Conservation (phyloP, 2,113 vertebrate species). For the Callopanchax toddi region DNA sequence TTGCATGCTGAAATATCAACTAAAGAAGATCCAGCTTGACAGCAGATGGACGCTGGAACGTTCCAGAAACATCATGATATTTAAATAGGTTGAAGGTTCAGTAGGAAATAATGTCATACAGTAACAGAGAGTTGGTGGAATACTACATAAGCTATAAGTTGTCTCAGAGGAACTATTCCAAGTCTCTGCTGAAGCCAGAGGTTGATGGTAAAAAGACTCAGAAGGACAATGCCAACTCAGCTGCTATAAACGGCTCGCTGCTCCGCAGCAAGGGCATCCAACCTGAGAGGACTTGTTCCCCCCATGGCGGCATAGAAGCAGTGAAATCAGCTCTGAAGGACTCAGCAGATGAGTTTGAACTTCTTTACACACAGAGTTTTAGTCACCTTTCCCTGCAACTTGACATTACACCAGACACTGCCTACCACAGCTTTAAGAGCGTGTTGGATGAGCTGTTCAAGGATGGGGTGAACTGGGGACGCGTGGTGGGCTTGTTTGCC, state of each 20-base stretch:
- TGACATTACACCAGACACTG: conserved; percentile 88
- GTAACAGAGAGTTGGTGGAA: conserved; percentile 90
- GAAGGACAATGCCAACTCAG: conserved; percentile 21
- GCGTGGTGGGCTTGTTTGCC: conserved; percentile 93
- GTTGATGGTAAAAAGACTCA: conserved; percentile 65
- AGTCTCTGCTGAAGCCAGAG: conserved; percentile 79
- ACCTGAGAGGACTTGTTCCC: background rate
- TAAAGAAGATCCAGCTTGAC: conserved; percentile 1
- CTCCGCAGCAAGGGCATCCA: background rate
- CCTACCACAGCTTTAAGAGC: conserved; percentile 92
- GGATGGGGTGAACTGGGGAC: conserved; percentile 97
- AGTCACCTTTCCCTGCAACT: conserved; percentile 91
- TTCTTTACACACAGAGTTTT: conserved; percentile 88
- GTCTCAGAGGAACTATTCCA: conserved; percentile 86
- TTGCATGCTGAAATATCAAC: background rate
- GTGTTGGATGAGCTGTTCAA: conserved; percentile 97
- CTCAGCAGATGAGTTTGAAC: conserved; percentile 92
- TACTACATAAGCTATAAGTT: conserved; percentile 93
- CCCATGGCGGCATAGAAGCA: conserved; percentile 23
- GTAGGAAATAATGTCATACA: conserved; percentile 55
- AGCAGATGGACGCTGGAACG: conserved; percentile 19
- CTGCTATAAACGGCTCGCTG: conserved; percentile 25
- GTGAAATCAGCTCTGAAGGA: conserved; percentile 88
- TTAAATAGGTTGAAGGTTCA: conserved; percentile 35
- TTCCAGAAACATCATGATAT: conserved; percentile 20